Evolutionary conservation across 2,888 invertebrate genomes (phyloP), one percentile per base, ranked within the genome.

Genomic region (Cosmia trapezina): DNA sequence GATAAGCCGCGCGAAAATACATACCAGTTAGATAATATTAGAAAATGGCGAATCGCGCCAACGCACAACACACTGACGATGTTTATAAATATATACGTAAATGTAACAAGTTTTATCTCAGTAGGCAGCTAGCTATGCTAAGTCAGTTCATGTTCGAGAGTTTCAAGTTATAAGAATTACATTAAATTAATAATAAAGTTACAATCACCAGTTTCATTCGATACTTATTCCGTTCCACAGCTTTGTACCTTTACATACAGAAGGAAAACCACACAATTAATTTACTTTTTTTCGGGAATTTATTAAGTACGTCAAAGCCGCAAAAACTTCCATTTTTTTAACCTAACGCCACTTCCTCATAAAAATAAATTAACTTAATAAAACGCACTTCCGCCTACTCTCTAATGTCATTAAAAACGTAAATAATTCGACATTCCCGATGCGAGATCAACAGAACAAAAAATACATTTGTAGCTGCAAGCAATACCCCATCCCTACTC

Each of bases 1-100:
- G 95, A 95, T 95, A 95, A 94, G 92, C 89, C 89, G 90, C 91
- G 93, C 94, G 88, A 94, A 94, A 95, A 84, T 83, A 85, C 73
- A 73, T 79, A 84, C 91, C 89, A 89, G 89, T 94, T 94, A 94
- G 94, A 95, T 94, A 94, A 95, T 94, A 94, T 94, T 95, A 94
- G 94, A 94, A 93, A 92, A 94, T 94, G 92, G 92, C 91, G 91
- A 91, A 89, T 83, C 83, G 86, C 85, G 84, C 83, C 89, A 86
- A 85, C 83, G 84, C 86, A 79, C 86, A 83, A 79, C 85, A 83
- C 87, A 85, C 84, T 74, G 76, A 81, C 81, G 67, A 65, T 70
- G 74, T 73, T 81, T 85, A 78, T 79, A 82, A 85, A 88, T 87
- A 86, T 71, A 70, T 70, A 78, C 61, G 64, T 70, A 80, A 73